Evolutionary conservation across 2,113 vertebrate species (phyloP).

Genomic region (Sakesphorus luctuosus): DNA sequence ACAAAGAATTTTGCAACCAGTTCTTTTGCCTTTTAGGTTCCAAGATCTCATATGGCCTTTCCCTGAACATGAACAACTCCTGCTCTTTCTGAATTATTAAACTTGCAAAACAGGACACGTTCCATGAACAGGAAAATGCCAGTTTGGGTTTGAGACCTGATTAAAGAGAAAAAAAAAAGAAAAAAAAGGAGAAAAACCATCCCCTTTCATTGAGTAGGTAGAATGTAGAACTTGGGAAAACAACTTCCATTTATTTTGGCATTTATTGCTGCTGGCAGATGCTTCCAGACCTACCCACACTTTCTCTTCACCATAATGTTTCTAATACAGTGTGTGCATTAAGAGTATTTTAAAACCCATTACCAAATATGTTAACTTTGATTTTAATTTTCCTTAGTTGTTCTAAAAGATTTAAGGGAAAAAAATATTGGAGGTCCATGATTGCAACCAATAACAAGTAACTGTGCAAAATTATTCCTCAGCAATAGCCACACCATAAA

Average conservation of each 20-base stretch:
- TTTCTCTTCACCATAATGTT: background rate
- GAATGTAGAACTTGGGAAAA: background rate
- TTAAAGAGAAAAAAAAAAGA: too few species aligned
- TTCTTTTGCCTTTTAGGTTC: background rate
- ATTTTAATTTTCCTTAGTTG: background rate
- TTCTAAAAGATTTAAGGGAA: background rate
- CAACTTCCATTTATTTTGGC: background rate
- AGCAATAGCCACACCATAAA: background rate
- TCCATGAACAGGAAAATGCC: background rate
- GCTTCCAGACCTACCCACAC: background rate
- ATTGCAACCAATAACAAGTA: background rate
- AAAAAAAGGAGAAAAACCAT: too few species aligned
- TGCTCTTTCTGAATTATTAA: background rate
- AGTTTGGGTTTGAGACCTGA: background rate
- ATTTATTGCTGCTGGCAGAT: background rate
- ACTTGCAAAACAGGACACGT: background rate
- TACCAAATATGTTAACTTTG: background rate
- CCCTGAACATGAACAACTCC: background rate
- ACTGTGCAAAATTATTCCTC: background rate
- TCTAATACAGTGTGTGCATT: background rate
- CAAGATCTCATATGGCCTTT: background rate
- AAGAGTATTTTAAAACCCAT: background rate
- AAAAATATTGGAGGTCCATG: background rate
- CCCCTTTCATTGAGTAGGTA: background rate
- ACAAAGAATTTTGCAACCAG: background rate